Evolutionary conservation across 30 jellyfish, hydroid and myxozoan genomes (phyloP), one percentile per base, ranked within the genome.

Genomic region (Aurelia aurita complex sp. Pacific): DNA sequence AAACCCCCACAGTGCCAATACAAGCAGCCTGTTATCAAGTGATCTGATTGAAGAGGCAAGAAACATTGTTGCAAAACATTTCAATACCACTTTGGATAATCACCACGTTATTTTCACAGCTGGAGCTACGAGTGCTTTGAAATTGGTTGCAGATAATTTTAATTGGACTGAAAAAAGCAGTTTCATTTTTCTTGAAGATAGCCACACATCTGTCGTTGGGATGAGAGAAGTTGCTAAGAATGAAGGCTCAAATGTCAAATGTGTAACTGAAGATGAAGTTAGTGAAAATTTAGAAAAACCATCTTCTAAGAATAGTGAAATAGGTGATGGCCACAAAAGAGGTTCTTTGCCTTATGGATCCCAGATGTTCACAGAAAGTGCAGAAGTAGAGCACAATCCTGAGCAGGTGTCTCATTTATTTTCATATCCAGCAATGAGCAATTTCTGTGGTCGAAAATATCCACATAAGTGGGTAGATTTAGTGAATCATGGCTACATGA

Each of bases 111-210:
- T 85, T 2, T 85, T 85, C 55, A 85, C 94, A 16, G 51, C 88
- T n/a, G 94, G 94, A 51, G 94, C 94, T 57, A 85, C 94, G 15
- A 88, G 82, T 67, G 85, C 94, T 36, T 55, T 85, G 70, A 85
- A 65, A 50, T 50, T 85, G 4, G 59, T 85, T 32, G 94, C 83
- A 23, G 94, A 85, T 43, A 76, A 67, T 50, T 85, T 85, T 74
- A 18, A 75, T 11, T 85, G 89, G 89, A 64, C 32, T 10, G 36
- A 54, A 0, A 76, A 16, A 19, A 85, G 94, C 62, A 16, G 36
- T 4, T 85, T 85, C 67, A 35, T 75, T 14, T 85, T 62, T 50
- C 81, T 85, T 43, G 81, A 85, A 50, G 94, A 85, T 72, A 85
- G 64, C 64, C 94, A 85, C 55, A 85, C 94, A 29, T 85, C 94